Percentiles rank a stretch among this genome's conserved stretches.
phyloP scores from a whole-genome alignment of 2,888 invertebrate genomes.

The Noctua fimbriata region DNA sequence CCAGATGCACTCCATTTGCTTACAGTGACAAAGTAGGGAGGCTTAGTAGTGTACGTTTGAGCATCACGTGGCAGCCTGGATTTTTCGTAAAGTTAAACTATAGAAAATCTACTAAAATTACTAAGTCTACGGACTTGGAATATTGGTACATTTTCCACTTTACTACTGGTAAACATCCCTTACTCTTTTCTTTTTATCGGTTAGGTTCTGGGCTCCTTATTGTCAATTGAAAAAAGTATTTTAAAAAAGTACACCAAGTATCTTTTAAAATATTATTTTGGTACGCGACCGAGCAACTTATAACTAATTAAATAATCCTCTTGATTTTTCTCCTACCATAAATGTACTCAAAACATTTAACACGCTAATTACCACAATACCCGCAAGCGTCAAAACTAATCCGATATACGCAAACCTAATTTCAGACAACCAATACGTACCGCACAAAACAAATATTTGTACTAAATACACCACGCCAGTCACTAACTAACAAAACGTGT shows the following conservation, averaged over 20 bases:
- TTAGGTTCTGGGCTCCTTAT: no score
- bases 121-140: no score
- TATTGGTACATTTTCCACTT: no score
- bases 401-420: slow-evolving; percentile 59
- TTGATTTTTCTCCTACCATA: not conserved
- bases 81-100: not conserved
- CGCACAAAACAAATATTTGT: slow-evolving; percentile 54
- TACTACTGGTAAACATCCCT: no score
- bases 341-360: not conserved
- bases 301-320: not conserved
- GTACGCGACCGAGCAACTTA: no score
- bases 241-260: no score
- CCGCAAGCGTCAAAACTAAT: slow-evolving; percentile 43
- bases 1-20: not conserved
- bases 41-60: not conserved
- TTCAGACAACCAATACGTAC: slow-evolving; percentile 48
- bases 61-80: not conserved
- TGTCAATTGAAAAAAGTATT: no score
- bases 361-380: not conserved
- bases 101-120: no score
- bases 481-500: slow-evolving; percentile 61
- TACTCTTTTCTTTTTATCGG: no score
- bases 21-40: not conserved
- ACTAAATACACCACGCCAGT: slow-evolving; percentile 46
- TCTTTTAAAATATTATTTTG: not conserved